Conservation (phyloP, 2,797 vertebrate genomes). For the Premnoplex brunnescens region DNA sequence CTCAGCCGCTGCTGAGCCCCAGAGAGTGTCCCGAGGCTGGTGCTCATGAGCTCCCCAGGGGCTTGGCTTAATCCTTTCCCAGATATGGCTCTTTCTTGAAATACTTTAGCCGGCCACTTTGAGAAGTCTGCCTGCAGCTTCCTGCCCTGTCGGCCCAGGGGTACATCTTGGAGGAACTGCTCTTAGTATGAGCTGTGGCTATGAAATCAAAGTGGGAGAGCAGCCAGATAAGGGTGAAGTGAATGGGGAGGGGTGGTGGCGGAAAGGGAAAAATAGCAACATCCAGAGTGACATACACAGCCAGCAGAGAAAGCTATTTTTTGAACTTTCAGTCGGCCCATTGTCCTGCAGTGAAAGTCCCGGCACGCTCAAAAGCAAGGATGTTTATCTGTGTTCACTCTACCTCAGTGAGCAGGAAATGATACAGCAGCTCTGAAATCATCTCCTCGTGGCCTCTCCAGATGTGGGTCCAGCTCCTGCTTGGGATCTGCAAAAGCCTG, state of each 20-base stretch:
- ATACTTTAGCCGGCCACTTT: not conserved
- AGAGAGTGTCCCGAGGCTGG: rapidly evolving
- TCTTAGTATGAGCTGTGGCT: not conserved
- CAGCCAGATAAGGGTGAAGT: not conserved
- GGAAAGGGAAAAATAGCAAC: not conserved
- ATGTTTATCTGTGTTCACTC: not conserved
- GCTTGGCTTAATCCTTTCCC: not conserved
- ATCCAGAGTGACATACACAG: not conserved
- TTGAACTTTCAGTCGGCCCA: not conserved
- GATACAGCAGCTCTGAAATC: not conserved
- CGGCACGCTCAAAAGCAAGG: rapidly evolving
- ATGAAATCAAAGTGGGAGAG: not conserved
- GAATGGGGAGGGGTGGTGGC: rapidly evolving
- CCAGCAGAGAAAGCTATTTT: not conserved
- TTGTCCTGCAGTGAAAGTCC: not conserved
- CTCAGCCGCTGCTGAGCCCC: not conserved
- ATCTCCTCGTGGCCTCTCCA: not conserved
- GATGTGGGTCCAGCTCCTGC: not conserved
- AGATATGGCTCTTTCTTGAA: not conserved
- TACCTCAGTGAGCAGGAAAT: not conserved
- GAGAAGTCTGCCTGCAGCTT: not conserved
- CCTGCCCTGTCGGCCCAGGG: not conserved
- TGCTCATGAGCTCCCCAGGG: not conserved
- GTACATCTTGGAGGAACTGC: rapidly evolving
- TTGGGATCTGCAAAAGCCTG: not conserved